phyloP scores from a whole-genome alignment of 2,888 invertebrate genomes.

The Cheilosia variabilis region DNA sequence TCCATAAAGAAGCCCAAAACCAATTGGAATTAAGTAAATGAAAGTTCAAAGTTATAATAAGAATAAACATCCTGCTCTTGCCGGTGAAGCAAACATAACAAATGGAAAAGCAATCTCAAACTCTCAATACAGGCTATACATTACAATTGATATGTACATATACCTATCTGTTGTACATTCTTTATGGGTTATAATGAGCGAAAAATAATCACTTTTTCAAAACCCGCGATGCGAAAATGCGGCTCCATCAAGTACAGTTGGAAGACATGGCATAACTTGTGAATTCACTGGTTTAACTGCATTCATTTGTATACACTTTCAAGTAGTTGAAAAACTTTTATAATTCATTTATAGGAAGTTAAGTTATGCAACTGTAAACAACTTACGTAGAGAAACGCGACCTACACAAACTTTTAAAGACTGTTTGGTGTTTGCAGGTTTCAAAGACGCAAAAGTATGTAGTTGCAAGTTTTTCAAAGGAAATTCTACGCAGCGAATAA shows the following conservation, averaged over 20 bases:
- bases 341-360: slow-evolving; percentile 22
- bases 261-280: not conserved
- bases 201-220: no score
- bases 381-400: not conserved
- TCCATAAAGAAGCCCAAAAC: no score
- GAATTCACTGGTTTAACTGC: not conserved
- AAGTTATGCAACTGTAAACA: slow-evolving; percentile 12
- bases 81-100: no score
- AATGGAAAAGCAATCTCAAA: no score
- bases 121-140: no score
- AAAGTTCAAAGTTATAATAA: no score
- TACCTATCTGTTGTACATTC: no score
- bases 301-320: not conserved
- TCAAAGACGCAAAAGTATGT: not conserved
- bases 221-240: not conserved
- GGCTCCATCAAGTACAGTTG: not conserved
- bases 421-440: not conserved
- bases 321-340: slow-evolving; percentile 16
- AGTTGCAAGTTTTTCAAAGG: not conserved
- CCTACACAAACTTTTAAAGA: not conserved
- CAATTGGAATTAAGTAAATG: no score
- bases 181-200: no score
- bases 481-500: slow-evolving; percentile 13
- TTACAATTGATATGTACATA: no score
- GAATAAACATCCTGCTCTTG: no score